phyloP scores from a whole-genome alignment of 2,888 invertebrate genomes.

The Brachypalpus laphriformis region DNA sequence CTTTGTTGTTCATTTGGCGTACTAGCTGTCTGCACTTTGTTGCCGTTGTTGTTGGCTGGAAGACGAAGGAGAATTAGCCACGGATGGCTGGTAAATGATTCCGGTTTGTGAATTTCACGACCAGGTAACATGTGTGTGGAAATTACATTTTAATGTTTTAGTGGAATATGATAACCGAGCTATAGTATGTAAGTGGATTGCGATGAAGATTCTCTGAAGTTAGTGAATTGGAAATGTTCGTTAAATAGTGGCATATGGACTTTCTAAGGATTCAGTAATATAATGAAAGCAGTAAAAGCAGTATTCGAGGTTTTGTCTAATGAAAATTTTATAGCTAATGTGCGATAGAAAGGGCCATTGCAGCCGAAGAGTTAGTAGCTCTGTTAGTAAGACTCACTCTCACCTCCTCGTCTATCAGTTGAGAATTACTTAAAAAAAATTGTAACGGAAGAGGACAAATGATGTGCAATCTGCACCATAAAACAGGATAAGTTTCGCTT shows the following conservation, averaged over 20 bases:
- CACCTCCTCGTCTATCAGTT: too few species aligned
- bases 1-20: conserved; percentile 68
- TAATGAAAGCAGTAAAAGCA: too few species aligned
- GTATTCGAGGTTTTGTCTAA: background rate
- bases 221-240: background rate
- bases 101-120: conserved; percentile 68
- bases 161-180: conserved; percentile 44
- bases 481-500: too few species aligned
- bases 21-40: conserved; percentile 49
- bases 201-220: conserved; percentile 15
- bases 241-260: background rate
- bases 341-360: too few species aligned
- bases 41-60: background rate
- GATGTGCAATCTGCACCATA: too few species aligned
- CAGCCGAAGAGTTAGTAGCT: too few species aligned
- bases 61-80: conserved; percentile 52
- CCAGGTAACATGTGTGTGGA: conserved; percentile 72
- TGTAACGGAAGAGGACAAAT: too few species aligned
- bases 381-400: too few species aligned
- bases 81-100: conserved; percentile 71
- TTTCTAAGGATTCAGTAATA: too few species aligned
- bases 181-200: conserved; percentile 1
- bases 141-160: conserved; percentile 72
- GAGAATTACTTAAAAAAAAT: too few species aligned
- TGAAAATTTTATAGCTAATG: too few species aligned